Base-by-base conservation (phyloP, 2,797 vertebrate genomes). In the Chelmon rostratus region DNA sequence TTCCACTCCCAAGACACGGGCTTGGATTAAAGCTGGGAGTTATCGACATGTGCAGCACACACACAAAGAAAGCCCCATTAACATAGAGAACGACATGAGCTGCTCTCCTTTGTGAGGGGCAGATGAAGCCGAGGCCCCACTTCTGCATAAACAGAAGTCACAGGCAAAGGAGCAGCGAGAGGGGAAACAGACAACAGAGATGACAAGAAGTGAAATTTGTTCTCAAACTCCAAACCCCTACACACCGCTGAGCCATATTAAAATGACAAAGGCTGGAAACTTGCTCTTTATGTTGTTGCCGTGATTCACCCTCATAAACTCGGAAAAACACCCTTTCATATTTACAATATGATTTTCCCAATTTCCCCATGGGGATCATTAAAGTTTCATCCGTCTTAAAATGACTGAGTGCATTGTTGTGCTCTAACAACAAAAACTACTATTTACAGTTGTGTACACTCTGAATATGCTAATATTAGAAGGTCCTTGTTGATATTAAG, bases 71-170 rank as follows among this genome's bases (percentile, higher is more conserved):
- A 79, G 83, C 7, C 10, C 47, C 79, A 94, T 94, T 94, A 94
- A 88, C 93, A 93, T 93, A 92, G 86, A 91, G 89, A 94, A 68
- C 83, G 93, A 87, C 90, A 82, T 33, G 49, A 78, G 87, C 73
- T 18, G 80, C 72, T 74, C 73, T 56, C 76, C 79, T 91, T 93
- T 93, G 91, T 93, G 66, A 65, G 81, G 74, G 80, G 82, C 72
- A 70, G 80, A 87, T 52, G 86, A 79, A 85, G 79, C 61, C 12
- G 72, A 85, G 83, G 38, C 80, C 15, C 56, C 10, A 52, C 81
- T 67, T 88, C 79, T 90, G 91, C 91, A 81, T 92, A 92, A 93
- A 93, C 93, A 91, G 86, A 92, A 93, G 89, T 91, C 85, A 70
- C 19, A n/a, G 12, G 68, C 21, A 37, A 64, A 23, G 68, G 75